Evolutionary conservation across 2,113 vertebrate species (phyloP).

Genomic region (Oxyruncus cristatus): DNA sequence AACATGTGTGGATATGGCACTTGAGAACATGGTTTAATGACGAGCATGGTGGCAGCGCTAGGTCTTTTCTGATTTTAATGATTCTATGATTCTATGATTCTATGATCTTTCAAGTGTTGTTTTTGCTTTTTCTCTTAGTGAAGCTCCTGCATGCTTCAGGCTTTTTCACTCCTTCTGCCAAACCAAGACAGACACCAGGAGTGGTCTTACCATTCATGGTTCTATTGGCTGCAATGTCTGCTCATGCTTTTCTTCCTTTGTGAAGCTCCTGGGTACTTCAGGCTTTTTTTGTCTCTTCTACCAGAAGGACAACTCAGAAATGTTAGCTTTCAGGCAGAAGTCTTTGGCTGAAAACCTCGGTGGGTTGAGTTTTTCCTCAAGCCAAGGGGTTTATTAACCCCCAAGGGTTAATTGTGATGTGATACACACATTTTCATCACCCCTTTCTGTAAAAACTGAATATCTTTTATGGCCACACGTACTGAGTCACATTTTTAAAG

Average conservation of each 20-base stretch:
- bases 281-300: background rate
- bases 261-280: background rate
- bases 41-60: too few species aligned
- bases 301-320: background rate
- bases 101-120: background rate
- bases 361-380: background rate
- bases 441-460: background rate
- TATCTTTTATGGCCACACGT: background rate
- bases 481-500: background rate
- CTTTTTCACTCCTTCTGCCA: background rate
- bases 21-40: background rate
- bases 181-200: background rate
- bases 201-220: background rate
- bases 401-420: background rate
- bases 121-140: background rate
- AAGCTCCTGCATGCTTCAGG: background rate
- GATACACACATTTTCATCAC: background rate
- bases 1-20: fast-evolving
- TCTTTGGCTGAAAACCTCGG: background rate
- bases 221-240: background rate
- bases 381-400: too few species aligned
- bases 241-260: background rate
- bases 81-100: fast-evolving
- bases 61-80: background rate
- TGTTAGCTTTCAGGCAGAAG: background rate